Percentiles rank a stretch among this genome's conserved stretches.
Evolutionary conservation across 2,888 invertebrate species (phyloP).

Genomic region (Euplexia lucipara): DNA sequence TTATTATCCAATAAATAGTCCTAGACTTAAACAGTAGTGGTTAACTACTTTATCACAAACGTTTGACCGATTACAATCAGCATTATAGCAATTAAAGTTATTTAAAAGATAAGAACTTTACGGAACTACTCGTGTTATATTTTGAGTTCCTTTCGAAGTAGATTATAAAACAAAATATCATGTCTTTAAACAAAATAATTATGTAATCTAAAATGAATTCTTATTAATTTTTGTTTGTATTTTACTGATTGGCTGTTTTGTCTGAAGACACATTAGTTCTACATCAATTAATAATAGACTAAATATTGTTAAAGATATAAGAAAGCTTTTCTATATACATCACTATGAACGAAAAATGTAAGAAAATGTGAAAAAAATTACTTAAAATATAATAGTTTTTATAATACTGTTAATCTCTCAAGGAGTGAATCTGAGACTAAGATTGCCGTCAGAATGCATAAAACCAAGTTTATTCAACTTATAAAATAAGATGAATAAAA

Average conservation of each 20-base stretch:
- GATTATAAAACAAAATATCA: neutral
- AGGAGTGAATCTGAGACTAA: slow-evolving; percentile 9
- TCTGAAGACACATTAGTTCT: slow-evolving; percentile 17
- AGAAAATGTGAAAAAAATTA: slow-evolving; percentile 21
- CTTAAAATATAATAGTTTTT: slow-evolving; percentile 8
- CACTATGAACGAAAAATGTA: neutral
- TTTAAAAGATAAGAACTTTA: neutral
- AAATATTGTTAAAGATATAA: slow-evolving; percentile 22
- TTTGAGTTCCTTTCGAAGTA: neutral
- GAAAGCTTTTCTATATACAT: slow-evolving; percentile 41
- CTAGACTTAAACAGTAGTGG: slow-evolving; percentile 33
- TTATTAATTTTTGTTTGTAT: neutral
- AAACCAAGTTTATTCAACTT: neutral
- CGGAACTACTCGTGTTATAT: slow-evolving; percentile 16
- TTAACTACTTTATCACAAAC: slow-evolving; percentile 51
- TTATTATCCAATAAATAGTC: slow-evolving; percentile 57
- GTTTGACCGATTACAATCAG: slow-evolving; percentile 41
- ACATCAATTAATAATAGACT: slow-evolving; percentile 17
- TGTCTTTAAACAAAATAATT: neutral
- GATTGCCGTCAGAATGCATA: slow-evolving; percentile 11
- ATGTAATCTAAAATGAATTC: neutral
- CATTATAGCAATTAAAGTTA: slow-evolving; percentile 10
- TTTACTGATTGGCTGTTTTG: neutral
- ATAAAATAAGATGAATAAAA: neutral
- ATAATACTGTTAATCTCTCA: slow-evolving; percentile 17